These are phyloP conservation scores for Rhegmatorhina hoffmannsi DNA, from an alignment of 2,113 vertebrate genomes.

Conservation along the genomic window DNA sequence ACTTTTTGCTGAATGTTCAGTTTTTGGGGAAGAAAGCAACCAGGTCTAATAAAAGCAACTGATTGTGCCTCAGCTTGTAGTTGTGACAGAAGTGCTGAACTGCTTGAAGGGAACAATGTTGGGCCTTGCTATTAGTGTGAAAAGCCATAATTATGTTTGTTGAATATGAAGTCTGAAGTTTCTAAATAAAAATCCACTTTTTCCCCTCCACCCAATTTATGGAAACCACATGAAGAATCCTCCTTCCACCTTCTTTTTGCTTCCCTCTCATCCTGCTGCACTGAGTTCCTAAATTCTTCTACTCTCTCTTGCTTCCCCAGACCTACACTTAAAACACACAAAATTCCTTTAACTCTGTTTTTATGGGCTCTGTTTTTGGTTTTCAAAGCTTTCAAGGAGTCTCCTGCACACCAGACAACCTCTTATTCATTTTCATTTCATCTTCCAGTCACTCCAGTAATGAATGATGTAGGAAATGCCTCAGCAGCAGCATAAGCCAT, in stretches of 20 bases:
- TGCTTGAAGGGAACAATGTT: background rate
- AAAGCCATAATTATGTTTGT: background rate
- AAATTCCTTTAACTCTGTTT: background rate
- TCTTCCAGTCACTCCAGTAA: conserved; percentile 38
- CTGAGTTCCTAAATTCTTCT: conserved; percentile 10
- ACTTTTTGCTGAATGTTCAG: background rate
- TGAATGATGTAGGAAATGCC: conserved; percentile 23
- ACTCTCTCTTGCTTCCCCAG: background rate
- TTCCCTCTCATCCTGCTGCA: background rate
- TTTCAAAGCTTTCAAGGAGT: conserved; percentile 45
- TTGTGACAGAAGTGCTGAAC: background rate
- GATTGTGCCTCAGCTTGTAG: background rate
- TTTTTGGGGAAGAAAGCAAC: background rate
- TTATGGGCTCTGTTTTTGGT: conserved; percentile 9
- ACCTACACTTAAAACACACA: background rate
- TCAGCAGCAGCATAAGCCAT: conserved; percentile 41
- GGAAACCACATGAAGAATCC: background rate
- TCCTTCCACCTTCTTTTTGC: background rate
- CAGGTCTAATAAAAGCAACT: background rate
- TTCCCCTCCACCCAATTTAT: background rate
- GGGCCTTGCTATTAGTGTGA: background rate
- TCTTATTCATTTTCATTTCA: conserved; percentile 40
- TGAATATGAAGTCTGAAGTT: background rate
- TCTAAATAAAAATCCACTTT: background rate
- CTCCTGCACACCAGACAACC: background rate